Percentiles rank a stretch among this genome's conserved stretches.
phyloP scores from a whole-genome alignment of 2,888 invertebrate genomes.

The Luffia ferchaultella region DNA sequence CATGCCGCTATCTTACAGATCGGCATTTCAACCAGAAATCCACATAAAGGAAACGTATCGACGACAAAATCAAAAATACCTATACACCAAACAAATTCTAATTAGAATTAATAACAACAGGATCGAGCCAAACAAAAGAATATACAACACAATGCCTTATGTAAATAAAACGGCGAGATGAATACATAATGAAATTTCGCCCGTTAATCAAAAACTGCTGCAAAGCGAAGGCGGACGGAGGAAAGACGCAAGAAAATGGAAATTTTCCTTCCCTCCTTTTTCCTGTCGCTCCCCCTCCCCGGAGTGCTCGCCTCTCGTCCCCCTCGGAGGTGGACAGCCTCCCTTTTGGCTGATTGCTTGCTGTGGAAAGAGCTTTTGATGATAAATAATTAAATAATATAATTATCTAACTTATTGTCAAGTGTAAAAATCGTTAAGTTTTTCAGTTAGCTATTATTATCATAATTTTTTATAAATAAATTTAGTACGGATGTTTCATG shows the following conservation, averaged over 20 bases:
- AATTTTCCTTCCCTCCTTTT: constrained; percentile 67
- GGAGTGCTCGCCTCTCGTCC: constrained; percentile 21
- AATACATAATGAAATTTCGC: constrained; percentile 63
- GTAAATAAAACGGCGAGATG: constrained; percentile 30
- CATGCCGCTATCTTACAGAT: too few species aligned
- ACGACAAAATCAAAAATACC: too few species aligned
- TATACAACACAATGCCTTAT: neutral
- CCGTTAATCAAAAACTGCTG: constrained; percentile 66
- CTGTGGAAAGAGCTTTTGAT: constrained; percentile 25
- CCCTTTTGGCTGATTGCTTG: constrained; percentile 23
- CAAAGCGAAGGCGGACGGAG: constrained; percentile 36
- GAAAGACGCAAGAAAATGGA: constrained; percentile 65
- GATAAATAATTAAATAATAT: neutral
- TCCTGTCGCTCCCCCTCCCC: constrained; percentile 42
- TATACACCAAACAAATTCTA: too few species aligned
- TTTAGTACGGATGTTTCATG: too few species aligned
- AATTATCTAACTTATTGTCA: neutral
- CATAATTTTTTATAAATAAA: neutral
- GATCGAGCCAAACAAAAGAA: neutral
- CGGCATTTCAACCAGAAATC: neutral
- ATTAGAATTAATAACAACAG: neutral
- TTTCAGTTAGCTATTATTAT: neutral
- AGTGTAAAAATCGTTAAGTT: neutral
- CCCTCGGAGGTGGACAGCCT: constrained; percentile 36
- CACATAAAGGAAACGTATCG: neutral